Evolutionary conservation across 2,113 vertebrate species (phyloP).

Genomic region (Ictalurus furcatus): DNA sequence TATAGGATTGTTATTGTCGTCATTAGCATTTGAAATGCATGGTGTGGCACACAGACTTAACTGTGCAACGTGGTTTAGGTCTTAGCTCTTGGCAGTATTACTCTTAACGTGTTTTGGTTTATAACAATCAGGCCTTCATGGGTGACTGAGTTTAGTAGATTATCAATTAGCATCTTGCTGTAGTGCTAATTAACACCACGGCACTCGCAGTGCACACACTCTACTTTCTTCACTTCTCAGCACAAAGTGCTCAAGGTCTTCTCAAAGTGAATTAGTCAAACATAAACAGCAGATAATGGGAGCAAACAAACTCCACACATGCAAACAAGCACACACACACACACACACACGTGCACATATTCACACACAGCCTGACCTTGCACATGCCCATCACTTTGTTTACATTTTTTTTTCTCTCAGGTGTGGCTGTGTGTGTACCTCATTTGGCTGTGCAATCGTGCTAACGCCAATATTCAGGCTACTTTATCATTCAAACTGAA

Average conservation of each 20-base stretch:
- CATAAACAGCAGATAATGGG: conserved; percentile 50
- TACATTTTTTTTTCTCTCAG: conserved; percentile 11
- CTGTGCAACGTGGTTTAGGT: not conserved
- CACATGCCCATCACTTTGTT: conserved; percentile 1
- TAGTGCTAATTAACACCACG: conserved; percentile 71
- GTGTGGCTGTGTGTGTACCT: not conserved
- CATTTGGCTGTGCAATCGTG: not conserved
- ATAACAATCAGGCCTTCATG: conserved; percentile 65
- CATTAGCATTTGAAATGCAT: conserved; percentile 4
- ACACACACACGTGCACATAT: not conserved
- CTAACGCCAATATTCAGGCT: not conserved
- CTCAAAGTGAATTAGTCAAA: conserved; percentile 52
- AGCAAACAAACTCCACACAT: conserved; percentile 23
- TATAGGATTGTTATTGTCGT: not conserved
- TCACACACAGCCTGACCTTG: conserved; percentile 27
- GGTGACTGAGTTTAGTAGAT: conserved; percentile 62
- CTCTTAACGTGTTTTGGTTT: conserved; percentile 59
- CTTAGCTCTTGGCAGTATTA: conserved; percentile 13
- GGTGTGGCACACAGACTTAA: not conserved
- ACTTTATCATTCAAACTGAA: not conserved
- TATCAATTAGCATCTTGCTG: conserved; percentile 72
- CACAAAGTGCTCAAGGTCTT: conserved; percentile 46
- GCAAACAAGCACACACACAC: not conserved
- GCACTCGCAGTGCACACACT: conserved; percentile 48
- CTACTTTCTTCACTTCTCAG: conserved; percentile 12